Base-by-base conservation (phyloP, 2,113 vertebrate species). In the Microcebus griseorufus region DNA sequence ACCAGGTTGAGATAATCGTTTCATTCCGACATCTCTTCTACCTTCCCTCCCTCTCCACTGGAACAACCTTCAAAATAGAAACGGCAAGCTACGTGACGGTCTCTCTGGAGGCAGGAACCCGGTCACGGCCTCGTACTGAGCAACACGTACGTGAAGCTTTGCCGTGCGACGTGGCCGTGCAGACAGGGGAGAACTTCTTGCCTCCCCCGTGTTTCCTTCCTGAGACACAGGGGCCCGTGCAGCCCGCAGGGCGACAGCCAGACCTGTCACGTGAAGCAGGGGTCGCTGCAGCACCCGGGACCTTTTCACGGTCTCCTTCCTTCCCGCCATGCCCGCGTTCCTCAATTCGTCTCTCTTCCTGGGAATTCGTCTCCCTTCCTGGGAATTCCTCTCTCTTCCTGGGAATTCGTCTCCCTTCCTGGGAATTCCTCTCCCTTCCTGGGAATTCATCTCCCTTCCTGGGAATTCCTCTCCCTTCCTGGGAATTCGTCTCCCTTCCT, bases 241-340 rank as follows among this genome's bases (percentile, higher is more conserved):
- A 62, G 20, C 11, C 16, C 78, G 7, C 12, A 85, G 45, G 22
- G 3, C n/a, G n/a, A n/a, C n/a, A n/a, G 3, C 55, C 51, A 16
- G 4, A 1, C 6, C 45, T 42, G 5, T 48, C 3, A 20, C 20
- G 37, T 7, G 62, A 64, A 72, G 37, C 22, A 51, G 17, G n/a
- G 11, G 1, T 0, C 16, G 48, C 37, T 45, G 20, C 3, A 3
- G 10, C 2, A 2, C 25, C 22, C 16, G 2, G 1, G 2, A 6
- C 22, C 39, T 55, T 75, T n/a, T 34, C 9, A 11, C 2, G 22
- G 65, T 20, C 34, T 65, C 60, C 13, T 5, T 9, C 10, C 1
- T 29, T 39, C 17, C 27, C 16, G 12, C 18, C 29, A 69, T 9
- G 42, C 23, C 34, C 2, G 29, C 5, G 42, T 34, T 39, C 51